Conservation (phyloP, 2,113 vertebrate genomes). For the Bothrops jararaca region DNA sequence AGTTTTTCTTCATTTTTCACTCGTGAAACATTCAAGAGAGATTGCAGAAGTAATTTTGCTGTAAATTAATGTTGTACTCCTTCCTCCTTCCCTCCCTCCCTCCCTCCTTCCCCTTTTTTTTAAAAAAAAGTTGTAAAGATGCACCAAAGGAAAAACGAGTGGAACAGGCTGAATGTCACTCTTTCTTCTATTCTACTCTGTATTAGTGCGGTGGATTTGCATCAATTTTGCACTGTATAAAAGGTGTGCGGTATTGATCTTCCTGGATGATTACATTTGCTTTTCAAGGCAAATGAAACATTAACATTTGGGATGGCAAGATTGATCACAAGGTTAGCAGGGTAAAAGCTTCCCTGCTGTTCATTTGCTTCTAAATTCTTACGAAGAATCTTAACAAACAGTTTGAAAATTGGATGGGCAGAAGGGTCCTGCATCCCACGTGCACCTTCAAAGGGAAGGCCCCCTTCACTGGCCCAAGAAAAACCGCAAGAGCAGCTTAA, state of each 20-base stretch:
- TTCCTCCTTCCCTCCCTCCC: too few species aligned
- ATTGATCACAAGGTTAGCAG: constrained; percentile 43
- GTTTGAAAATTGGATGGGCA: constrained; percentile 39
- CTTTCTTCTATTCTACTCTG: constrained; percentile 44
- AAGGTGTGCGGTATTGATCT: constrained; percentile 55
- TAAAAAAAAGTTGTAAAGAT: background rate
- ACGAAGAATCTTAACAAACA: constrained; percentile 27
- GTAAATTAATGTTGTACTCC: background rate
- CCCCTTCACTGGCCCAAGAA: background rate
- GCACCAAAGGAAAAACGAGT: background rate
- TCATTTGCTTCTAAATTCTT: constrained; percentile 38
- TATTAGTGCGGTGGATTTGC: constrained; percentile 30
- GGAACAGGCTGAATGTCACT: constrained; percentile 17
- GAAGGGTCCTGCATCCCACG: background rate
- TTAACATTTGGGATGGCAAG: constrained; percentile 46
- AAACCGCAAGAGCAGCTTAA: background rate
- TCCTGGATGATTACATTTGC: constrained; percentile 52
- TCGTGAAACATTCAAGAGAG: constrained; percentile 3
- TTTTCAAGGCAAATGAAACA: constrained; percentile 63
- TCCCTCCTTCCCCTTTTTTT: background rate
- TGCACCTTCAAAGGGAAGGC: background rate
- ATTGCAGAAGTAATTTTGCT: constrained; percentile 4
- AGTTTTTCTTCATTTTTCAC: constrained; percentile 23
- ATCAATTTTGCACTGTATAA: constrained; percentile 49
- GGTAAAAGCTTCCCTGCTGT: constrained; percentile 32